phyloP scores from a whole-genome alignment of 2,797 vertebrate species.

The Carduelis carduelis region DNA sequence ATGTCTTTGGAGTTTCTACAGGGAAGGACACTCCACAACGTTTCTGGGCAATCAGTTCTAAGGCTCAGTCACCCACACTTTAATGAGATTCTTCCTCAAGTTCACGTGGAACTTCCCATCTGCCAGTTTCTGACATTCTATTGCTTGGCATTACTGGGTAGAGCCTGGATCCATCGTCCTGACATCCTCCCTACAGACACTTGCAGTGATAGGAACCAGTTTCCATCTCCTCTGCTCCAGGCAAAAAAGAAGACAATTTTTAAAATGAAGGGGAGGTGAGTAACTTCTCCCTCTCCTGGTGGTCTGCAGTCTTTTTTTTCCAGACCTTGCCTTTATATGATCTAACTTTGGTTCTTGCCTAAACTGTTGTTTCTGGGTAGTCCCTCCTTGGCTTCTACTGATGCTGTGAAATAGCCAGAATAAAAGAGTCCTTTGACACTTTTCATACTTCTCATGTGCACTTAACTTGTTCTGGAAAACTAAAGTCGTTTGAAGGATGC shows the following conservation, averaged over 20 bases:
- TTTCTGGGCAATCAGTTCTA: neutral
- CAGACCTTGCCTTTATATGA: neutral
- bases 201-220: neutral
- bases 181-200: neutral
- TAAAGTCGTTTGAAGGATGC: neutral
- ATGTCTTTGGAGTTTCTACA: neutral
- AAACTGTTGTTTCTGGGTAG: neutral
- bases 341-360: accelerated
- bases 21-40: too few species aligned
- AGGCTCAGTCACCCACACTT: accelerated
- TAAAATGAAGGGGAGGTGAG: neutral
- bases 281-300: neutral
- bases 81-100: neutral
- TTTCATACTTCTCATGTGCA: neutral
- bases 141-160: neutral
- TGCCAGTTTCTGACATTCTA: neutral
- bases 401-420: neutral
- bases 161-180: neutral
- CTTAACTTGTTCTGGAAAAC: neutral
- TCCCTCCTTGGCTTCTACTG: neutral
- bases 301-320: neutral
- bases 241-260: neutral
- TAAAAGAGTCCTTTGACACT: neutral
- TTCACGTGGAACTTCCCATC: neutral
- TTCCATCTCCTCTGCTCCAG: neutral